Percentiles rank a stretch among this genome's conserved stretches.
phyloP scores from a whole-genome alignment of 2,797 vertebrate species.

The Microcaecilia unicolor region DNA sequence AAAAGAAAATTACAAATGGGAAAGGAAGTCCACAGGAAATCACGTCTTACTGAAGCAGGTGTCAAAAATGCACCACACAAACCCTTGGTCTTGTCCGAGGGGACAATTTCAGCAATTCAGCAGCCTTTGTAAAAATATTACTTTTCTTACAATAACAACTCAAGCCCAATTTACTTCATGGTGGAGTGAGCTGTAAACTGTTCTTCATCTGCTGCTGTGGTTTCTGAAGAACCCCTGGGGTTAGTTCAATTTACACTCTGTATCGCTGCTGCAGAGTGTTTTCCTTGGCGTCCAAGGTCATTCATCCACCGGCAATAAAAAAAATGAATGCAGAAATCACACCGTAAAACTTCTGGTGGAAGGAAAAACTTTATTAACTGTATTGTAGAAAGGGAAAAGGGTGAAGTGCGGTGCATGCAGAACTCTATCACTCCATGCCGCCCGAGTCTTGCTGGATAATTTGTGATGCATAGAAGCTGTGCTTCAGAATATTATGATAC shows the following conservation, averaged over 20 bases:
- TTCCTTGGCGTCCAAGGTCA: slow-evolving; percentile 21
- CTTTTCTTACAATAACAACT: slow-evolving; percentile 33
- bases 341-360: background rate
- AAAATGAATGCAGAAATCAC: slow-evolving; percentile 27
- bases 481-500: too few species aligned
- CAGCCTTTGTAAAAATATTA: slow-evolving; percentile 32
- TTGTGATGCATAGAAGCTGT: background rate
- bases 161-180: slow-evolving; percentile 23
- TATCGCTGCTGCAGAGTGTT: slow-evolving; percentile 9
- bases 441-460: background rate
- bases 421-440: background rate
- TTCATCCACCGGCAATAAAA: slow-evolving; percentile 25
- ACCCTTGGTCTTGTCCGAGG: slow-evolving; percentile 10
- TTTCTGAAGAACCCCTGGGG: slow-evolving; percentile 26
- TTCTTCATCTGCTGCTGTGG: slow-evolving; percentile 18
- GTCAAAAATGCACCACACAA: slow-evolving; percentile 39
- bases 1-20: slow-evolving; percentile 13
- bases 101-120: slow-evolving; percentile 10
- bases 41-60: slow-evolving; percentile 13
- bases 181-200: slow-evolving; percentile 11
- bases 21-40: slow-evolving; percentile 27
- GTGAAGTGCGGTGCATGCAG: too few species aligned
- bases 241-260: slow-evolving; percentile 41
- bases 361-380: too few species aligned
- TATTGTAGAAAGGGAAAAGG: too few species aligned